Conservation (phyloP, 30 jellyfish, hydroid and myxozoan species). For the Rhopilema esculentum region DNA sequence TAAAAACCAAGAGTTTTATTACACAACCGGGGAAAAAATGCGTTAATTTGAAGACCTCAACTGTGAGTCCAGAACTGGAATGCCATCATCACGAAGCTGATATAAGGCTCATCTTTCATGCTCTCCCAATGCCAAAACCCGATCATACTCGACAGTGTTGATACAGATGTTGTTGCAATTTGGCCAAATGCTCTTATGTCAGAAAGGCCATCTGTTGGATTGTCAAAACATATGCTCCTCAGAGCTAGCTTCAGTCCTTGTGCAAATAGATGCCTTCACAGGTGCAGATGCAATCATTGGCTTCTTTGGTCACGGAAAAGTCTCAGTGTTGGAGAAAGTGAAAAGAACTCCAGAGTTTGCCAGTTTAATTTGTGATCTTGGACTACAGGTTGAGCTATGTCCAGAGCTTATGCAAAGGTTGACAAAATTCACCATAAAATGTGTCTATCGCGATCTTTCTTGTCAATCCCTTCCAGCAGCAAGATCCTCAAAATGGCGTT, state of each 20-base stretch:
- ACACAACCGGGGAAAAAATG: constrained; percentile 22
- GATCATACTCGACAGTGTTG: too few relatives aligned
- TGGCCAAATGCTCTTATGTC: too few relatives aligned
- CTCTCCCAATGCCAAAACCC: too few relatives aligned
- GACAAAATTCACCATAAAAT: background rate
- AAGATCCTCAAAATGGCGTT: too few relatives aligned
- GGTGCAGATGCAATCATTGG: too few relatives aligned
- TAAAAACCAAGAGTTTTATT: constrained; percentile 7
- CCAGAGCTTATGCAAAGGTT: background rate
- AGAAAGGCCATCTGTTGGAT: too few relatives aligned
- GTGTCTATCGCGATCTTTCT: background rate
- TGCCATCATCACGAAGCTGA: constrained; percentile 26
- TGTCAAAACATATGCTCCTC: too few relatives aligned
- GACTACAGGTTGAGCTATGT: background rate
- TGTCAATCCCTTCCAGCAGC: constrained; percentile 6
- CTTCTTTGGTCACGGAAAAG: constrained; percentile 25
- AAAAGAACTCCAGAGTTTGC: constrained; percentile 11
- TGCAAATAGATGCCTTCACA: too few relatives aligned
- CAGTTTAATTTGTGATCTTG: constrained; percentile 20
- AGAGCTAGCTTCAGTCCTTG: too few relatives aligned
- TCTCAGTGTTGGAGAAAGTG: constrained; percentile 36
- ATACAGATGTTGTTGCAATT: too few relatives aligned
- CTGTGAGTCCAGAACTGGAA: constrained; percentile 6
- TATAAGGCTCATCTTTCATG: too few relatives aligned
- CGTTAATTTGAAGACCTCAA: constrained; percentile 15